Base-by-base conservation (phyloP, 2,888 invertebrate species). In the Lycia hirtaria region DNA sequence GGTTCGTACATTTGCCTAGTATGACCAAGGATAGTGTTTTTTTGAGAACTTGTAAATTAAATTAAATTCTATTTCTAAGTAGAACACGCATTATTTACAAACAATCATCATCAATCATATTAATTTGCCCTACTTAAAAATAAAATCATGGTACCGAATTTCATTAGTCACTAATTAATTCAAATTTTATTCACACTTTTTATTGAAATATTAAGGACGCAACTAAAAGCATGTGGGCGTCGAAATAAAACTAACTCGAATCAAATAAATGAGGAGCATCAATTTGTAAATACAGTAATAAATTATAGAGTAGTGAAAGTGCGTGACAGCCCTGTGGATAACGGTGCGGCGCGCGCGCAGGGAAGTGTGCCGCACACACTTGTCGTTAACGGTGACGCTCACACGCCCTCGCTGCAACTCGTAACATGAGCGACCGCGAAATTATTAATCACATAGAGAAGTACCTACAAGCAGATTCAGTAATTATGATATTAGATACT, bases 351-450 rank as follows among this genome's bases (percentile, higher is more conserved):
- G 62, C 62, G 54, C 15, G n/a, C 33, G 62, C 62, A 51, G 41
- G 58, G 58, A 75, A 75, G 74, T 78, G 69, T 75, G 76, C 68
- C 76, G n/a, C n/a, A 73, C 56, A 56, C 64, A 64, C 67, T 61
- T 65, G 64, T 65, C 68, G 67, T 59, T 76, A 77, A 74, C 78
- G 76, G 78, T 73, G 75, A 68, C 62, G 64, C 63, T 28, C 38
- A 43, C 49, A 52, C 57, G 58, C 56, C 60, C 48, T 50, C 53
- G 53, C 56, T 53, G 51, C 38, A 15, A 15, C 37, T 3, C 6
- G 12, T 14, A 5, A 9, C 5, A 14, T 33, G 9, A 26, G 14
- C 35, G 12, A 22, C 19, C 40, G 47, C 14, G 17, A 54, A 38
- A 40, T 47, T 45, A 38, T 6, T 12, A 38, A 14, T 19, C 38